These are phyloP conservation scores for Porites rus DNA, from an alignment of 92 coral and sea anemone species.

Conservation along the genomic window DNA sequence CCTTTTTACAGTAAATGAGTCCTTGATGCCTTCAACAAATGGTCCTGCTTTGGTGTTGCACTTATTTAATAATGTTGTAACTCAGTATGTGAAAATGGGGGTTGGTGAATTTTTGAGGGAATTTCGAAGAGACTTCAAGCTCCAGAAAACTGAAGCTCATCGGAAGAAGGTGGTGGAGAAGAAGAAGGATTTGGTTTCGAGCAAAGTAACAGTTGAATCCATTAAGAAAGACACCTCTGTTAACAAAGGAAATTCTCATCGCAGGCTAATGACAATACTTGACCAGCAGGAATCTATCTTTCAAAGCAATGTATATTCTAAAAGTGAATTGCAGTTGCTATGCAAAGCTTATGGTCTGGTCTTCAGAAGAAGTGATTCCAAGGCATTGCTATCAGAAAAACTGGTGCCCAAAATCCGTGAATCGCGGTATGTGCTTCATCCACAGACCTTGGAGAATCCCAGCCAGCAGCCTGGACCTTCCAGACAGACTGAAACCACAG, in stretches of 20 bases:
- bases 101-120: constrained; percentile 54
- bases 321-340: constrained; percentile 29
- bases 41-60: constrained; percentile 11
- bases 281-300: constrained; percentile 42
- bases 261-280: constrained; percentile 31
- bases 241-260: constrained; percentile 29
- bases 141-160: constrained; percentile 69
- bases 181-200: constrained; percentile 18
- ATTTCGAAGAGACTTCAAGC: constrained; percentile 47
- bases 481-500: not conserved
- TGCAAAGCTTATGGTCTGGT: constrained; percentile 45
- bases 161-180: constrained; percentile 54
- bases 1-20: not conserved
- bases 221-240: constrained; percentile 34
- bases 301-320: constrained; percentile 39
- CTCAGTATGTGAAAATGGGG: constrained; percentile 45
- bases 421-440: not conserved
- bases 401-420: not conserved
- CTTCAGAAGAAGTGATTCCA: constrained; percentile 29
- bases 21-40: not conserved
- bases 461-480: not conserved
- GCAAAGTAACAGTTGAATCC: constrained; percentile 17
- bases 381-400: constrained; percentile 11
- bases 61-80: constrained; percentile 7
- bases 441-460: not conserved